Evolutionary conservation across 2,888 invertebrate genomes (phyloP), one percentile per base, ranked within the genome.

Genomic region (Carcina quercana): DNA sequence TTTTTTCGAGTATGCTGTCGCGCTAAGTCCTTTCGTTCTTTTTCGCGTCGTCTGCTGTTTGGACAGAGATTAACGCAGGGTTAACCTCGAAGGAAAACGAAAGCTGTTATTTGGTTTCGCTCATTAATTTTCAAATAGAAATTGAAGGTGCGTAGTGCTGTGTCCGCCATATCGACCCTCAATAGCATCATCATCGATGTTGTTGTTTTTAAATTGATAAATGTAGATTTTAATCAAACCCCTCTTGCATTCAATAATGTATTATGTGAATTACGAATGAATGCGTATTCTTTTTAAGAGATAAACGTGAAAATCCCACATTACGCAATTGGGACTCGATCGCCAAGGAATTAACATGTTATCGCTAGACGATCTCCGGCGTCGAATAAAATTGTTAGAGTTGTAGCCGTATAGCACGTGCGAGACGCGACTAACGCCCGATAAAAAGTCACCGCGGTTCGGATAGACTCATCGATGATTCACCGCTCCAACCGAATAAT

Each of bases 381-480:
- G 25, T 25, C 7, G 10, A 12, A 25, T 30, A 15, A 32, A 24
- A 27, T 20, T 10, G 8, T 8, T n/a, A n/a, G n/a, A 8, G 10
- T 20, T 20, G 8, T 3, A 20, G 10, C 19, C 19, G 7, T n/a
- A 40, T 34, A 40, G 51, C 60, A 56, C 56, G 59, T 61, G 60
- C 43, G 50, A 47, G 43, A 29, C 51, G 56, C 59, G 64, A 62
- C 58, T 57, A 57, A 58, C 53, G 65, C 45, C 56, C 79, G 74
- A 76, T 80, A 78, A 80, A 78, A 80, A 75, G 56, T 74, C 56
- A 62, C 56, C 64, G 72, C 66, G 63, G 27, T 21, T 37, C 7
- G 66, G 69, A 76, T 79, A 82, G 78, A 83, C 80, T 83, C 83
- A 80, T 78, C 83, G 82, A 68, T 83, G 83, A 83, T 59, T 83